Percentiles rank a stretch among this genome's conserved stretches.
phyloP scores from a whole-genome alignment of 1,140 invertebrate genomes.

The Dendrolimus kikuchii region DNA sequence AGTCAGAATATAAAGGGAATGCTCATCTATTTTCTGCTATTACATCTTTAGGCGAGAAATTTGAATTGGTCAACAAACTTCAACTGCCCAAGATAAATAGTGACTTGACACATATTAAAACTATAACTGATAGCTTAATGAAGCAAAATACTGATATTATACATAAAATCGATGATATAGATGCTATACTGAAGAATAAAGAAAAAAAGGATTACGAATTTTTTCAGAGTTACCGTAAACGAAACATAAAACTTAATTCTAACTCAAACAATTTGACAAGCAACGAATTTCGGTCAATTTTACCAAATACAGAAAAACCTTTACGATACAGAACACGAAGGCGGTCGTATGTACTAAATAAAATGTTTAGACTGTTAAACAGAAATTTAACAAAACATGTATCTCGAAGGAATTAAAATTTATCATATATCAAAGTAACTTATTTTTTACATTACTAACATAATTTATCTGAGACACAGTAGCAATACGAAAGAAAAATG shows the following conservation, averaged over 20 bases:
- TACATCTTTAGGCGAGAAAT: slow-evolving; percentile 35
- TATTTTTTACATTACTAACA: too few relatives aligned
- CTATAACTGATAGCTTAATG: slow-evolving; percentile 28
- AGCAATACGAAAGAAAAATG: too few relatives aligned
- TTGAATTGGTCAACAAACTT: slow-evolving; percentile 52
- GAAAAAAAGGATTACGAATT: slow-evolving; percentile 4
- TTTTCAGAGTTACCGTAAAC: slow-evolving; percentile 15
- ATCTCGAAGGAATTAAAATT: slow-evolving; percentile 7
- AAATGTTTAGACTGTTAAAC: slow-evolving; percentile 36
- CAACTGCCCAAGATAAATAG: slow-evolving; percentile 48
- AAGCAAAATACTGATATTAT: slow-evolving; percentile 48
- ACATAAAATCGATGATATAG: slow-evolving; percentile 27
- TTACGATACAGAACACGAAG: slow-evolving; percentile 29
- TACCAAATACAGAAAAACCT: slow-evolving; percentile 20
- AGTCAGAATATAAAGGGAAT: slow-evolving; percentile 6
- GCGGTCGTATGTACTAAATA: slow-evolving; percentile 32
- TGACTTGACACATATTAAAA: slow-evolving; percentile 39
- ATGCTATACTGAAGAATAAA: slow-evolving; percentile 10
- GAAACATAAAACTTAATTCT: slow-evolving; percentile 28
- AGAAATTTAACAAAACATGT: slow-evolving; percentile 23
- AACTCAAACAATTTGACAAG: slow-evolving; percentile 11
- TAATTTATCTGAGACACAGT: too few relatives aligned
- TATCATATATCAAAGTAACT: not conserved
- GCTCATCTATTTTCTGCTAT: slow-evolving; percentile 23
- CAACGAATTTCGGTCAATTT: slow-evolving; percentile 13